Conservation (phyloP, 64 coral and sea anemone species). For the Stylophora pistillata region DNA sequence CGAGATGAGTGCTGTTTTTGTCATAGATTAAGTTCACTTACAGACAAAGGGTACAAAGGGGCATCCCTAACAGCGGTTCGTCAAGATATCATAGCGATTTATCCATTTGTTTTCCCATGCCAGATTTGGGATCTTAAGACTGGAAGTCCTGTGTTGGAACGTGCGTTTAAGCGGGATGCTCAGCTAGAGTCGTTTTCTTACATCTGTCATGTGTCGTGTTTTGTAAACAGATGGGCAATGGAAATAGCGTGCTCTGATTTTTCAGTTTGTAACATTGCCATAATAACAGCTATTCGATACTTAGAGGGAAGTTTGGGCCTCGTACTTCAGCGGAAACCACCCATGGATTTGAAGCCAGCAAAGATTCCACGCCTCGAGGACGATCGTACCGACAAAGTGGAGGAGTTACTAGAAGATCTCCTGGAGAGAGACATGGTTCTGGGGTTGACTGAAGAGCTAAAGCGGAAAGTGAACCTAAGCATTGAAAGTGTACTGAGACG, state of each 20-base stretch:
- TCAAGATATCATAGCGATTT: neutral
- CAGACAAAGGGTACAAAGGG: neutral
- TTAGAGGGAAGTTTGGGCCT: neutral
- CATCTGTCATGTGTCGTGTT: neutral
- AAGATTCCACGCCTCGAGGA: neutral
- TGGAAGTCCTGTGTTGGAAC: neutral
- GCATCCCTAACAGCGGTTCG: neutral
- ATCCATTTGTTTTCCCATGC: neutral
- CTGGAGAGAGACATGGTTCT: too few species aligned
- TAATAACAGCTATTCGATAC: neutral
- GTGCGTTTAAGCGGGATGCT: neutral
- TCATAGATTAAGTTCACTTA: neutral
- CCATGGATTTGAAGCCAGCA: neutral
- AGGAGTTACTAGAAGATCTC: too few species aligned
- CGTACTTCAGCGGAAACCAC: neutral
- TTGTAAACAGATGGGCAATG: neutral
- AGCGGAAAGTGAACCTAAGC: too few species aligned
- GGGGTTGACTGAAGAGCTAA: too few species aligned
- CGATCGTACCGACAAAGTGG: neutral
- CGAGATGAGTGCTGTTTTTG: neutral
- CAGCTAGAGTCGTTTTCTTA: neutral
- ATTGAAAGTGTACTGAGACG: too few species aligned
- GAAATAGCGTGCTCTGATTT: neutral
- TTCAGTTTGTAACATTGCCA: constrained; percentile 22
- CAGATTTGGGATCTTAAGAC: constrained; percentile 9